Evolutionary conservation across 2,113 vertebrate species (phyloP), one percentile per base, ranked within the genome.

Genomic region (Entomyzon cyanotis): DNA sequence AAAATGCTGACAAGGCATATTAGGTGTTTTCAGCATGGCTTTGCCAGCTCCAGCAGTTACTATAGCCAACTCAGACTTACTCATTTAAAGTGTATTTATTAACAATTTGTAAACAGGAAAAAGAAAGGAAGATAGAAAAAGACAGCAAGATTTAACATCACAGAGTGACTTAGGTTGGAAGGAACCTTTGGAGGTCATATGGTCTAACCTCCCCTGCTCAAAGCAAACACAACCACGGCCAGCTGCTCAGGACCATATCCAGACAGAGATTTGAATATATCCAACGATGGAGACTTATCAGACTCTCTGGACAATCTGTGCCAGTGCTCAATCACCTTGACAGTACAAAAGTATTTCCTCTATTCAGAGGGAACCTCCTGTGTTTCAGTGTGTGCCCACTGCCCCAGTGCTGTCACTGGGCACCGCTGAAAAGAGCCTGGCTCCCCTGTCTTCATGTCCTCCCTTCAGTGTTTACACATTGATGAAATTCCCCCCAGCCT

Each of bases 381-480:
- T 8, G 10, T 47, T 60, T n/a, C 37, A 15, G 15, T 18, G 41
- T 37, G 19, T 47, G 27, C 53, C 39, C 9, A 12, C 0, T 59
- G 28, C 16, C 16, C 5, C 12, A 2, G 10, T 15, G 41, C 37
- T 27, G 30, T 10, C 64, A 46, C 22, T 12, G 15, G 46, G 60
- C 30, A 75, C 5, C 2, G 2, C 47, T 39, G 49, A 6, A 37
- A 53, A 49, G 9, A 3, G 19, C 21, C 21, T n/a, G 55, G 35
- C 20, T 85, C 16, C 2, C 1, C 7, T 1, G 1, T 24, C 44
- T 49, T 24, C 63, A 31, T 10, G 24, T 4, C 5, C 18, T 49
- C 31, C 30, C 9, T 79, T 67, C 39, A 28, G 24, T 44, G 63
- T 62, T 86, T 21, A n/a, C 4, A 67, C 3, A 67, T 1, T 7